A percentile compares a stretch with the other conserved stretches of the same genome.
Conservation (phyloP, 30 jellyfish, hydroid and myxozoan species). For the Aurelia coerulea region DNA sequence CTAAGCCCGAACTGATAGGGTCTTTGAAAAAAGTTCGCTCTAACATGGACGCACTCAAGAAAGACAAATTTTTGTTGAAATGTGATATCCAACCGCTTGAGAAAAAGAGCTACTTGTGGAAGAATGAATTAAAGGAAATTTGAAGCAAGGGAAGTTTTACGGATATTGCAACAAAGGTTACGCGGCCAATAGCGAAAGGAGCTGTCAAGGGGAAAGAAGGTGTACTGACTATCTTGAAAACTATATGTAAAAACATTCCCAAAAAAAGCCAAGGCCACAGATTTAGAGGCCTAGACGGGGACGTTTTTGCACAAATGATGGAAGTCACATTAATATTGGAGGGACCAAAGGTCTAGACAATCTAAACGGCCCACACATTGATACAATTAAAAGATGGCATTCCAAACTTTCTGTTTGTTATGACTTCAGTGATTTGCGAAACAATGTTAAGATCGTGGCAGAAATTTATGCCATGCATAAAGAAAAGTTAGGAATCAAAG, state of each 20-base stretch:
- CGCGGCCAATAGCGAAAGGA: neutral
- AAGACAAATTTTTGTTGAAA: slow-evolving; percentile 5
- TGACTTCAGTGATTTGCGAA: slow-evolving; percentile 11
- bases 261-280: slow-evolving; percentile 23
- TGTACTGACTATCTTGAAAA: slow-evolving; percentile 13
- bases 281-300: slow-evolving; percentile 28
- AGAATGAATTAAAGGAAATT: slow-evolving; percentile 20
- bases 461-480: slow-evolving; percentile 16
- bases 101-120: neutral
- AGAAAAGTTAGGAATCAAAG: slow-evolving; percentile 18
- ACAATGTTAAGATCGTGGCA: slow-evolving; percentile 21
- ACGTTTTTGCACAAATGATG: slow-evolving; percentile 30
- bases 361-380: slow-evolving; percentile 48
- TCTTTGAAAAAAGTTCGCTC: neutral
- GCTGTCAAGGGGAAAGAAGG: slow-evolving; percentile 28
- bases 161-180: slow-evolving; percentile 20
- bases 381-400: slow-evolving; percentile 53
- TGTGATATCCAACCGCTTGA: slow-evolving; percentile 20
- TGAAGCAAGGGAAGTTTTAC: slow-evolving; percentile 31
- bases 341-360: slow-evolving; percentile 53
- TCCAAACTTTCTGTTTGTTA: slow-evolving; percentile 16
- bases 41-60: neutral
- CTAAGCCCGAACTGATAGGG: slow-evolving; percentile 4
- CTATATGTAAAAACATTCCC: neutral
- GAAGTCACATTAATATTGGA: slow-evolving; percentile 33